Base-by-base conservation (phyloP, 2,888 invertebrate species). In the Seira ritae region DNA sequence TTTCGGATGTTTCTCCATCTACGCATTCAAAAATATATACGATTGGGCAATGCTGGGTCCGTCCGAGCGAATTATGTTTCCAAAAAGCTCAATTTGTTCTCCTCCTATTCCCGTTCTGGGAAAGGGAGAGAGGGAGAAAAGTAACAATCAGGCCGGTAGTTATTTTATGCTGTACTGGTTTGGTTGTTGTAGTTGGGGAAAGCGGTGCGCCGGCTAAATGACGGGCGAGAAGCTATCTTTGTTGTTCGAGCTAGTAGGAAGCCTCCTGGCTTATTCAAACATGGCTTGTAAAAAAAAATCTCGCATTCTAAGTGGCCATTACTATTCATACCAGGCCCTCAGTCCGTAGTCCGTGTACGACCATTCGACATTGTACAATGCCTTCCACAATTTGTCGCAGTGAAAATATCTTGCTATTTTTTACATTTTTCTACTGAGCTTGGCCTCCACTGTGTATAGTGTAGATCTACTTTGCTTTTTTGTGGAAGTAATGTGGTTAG, bases 221-320 rank as follows among this genome's bases (percentile, higher is more conserved):
- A 17, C 17, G 6, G 69, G 20, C 23, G 17, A 62, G 42, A 70
- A 71, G 65, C 46, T 37, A 70, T 20, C 20, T 65, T 69, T 76
- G n/a, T 68, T 8, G 17, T 62, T n/a, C n/a, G n/a, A n/a, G n/a
- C n/a, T 65, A 10, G 55, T 10, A 50, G 67, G 46, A 72, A 72
- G 71, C 67, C 78, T 79, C 60, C 68, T 80, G 74, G 74, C 65
- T 70, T 80, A 74, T 80, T 74, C 80, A 80, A 80, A 78, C 73
- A 19, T 42, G 66, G 22, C 31, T 66, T 66, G 71, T 46, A 72
- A 73, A 80, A 46, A 23, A 62, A 72, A 31, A 71, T 31, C 65
- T n/a, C n/a, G n/a, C n/a, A n/a, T n/a, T n/a, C 74, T 74, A 80
- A 80, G 74, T 80, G 80, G 80, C 70, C 74, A 80, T 80, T 80